Percentiles rank a stretch among this genome's conserved stretches.
These are phyloP conservation scores for Zygaena filipendulae DNA, from an alignment of 2,888 invertebrate genomes.

Conservation along the genomic window DNA sequence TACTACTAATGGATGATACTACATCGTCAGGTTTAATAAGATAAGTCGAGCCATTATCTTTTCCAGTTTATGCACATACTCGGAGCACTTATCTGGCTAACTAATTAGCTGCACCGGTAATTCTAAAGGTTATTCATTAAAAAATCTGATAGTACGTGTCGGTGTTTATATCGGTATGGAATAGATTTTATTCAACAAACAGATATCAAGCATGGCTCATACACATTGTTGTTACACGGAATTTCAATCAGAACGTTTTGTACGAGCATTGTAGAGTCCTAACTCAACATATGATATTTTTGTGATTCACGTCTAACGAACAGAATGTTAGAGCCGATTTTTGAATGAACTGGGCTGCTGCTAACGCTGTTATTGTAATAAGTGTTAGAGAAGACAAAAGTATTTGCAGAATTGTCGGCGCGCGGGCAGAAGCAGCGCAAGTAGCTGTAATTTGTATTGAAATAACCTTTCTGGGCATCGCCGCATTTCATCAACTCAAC, in stretches of 20 bases:
- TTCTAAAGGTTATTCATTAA: constrained; percentile 38
- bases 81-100: constrained; percentile 40
- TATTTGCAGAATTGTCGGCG: constrained; percentile 65
- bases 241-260: constrained; percentile 54
- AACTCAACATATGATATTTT: too few relatives aligned
- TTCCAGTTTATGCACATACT: too few relatives aligned
- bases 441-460: constrained; percentile 66
- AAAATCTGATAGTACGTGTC: constrained; percentile 38
- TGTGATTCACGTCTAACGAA: too few relatives aligned
- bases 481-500: constrained; percentile 54
- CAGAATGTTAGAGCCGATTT: too few relatives aligned
- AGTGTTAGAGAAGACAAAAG: constrained; percentile 50
- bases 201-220: constrained; percentile 45
- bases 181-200: constrained; percentile 50
- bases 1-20: too few relatives aligned
- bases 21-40: too few relatives aligned
- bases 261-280: too few relatives aligned
- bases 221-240: constrained; percentile 62
- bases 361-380: background rate
- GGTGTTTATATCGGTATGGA: constrained; percentile 29
- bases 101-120: constrained; percentile 49
- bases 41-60: too few relatives aligned
- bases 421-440: constrained; percentile 53
- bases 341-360: too few relatives aligned
- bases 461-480: constrained; percentile 62